phyloP scores from a whole-genome alignment of 2,797 vertebrate species.

The Pantherophis vulpinus region DNA sequence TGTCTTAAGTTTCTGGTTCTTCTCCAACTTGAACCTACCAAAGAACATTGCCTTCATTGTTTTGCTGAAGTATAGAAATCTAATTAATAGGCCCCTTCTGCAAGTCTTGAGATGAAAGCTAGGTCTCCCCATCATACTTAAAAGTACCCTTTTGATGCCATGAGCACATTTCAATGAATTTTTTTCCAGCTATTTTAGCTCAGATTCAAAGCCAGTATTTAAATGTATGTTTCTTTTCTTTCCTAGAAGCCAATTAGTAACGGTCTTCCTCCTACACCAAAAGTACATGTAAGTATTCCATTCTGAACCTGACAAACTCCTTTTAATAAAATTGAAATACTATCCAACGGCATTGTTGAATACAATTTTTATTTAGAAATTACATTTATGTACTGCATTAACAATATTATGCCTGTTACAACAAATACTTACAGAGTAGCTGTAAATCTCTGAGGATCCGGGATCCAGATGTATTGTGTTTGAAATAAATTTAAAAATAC shows the following conservation, averaged over 20 bases:
- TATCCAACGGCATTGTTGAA: neutral
- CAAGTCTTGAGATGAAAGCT: neutral
- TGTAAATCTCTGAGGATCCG: neutral
- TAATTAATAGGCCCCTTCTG: neutral
- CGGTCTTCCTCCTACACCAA: constrained; percentile 94
- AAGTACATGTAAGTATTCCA: constrained; percentile 92
- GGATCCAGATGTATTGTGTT: neutral
- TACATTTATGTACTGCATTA: neutral
- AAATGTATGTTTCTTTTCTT: constrained; percentile 41
- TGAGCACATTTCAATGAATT: neutral
- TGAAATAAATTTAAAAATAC: neutral
- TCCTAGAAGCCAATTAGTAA: constrained; percentile 92
- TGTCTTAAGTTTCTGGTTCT: neutral
- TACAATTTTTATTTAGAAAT: neutral
- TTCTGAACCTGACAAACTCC: constrained; percentile 25
- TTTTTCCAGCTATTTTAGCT: neutral
- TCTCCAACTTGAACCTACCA: neutral
- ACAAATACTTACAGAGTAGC: neutral
- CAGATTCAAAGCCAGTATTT: constrained; percentile 19
- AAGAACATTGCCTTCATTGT: too few relatives aligned
- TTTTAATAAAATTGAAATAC: neutral
- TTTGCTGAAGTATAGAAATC: neutral
- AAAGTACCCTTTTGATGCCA: neutral
- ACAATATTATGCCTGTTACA: neutral
- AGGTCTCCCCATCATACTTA: neutral